Percentiles rank a stretch among this genome's conserved stretches.
These are phyloP conservation scores for Anguilla anguilla DNA, from an alignment of 2,797 vertebrate species.

Conservation along the genomic window DNA sequence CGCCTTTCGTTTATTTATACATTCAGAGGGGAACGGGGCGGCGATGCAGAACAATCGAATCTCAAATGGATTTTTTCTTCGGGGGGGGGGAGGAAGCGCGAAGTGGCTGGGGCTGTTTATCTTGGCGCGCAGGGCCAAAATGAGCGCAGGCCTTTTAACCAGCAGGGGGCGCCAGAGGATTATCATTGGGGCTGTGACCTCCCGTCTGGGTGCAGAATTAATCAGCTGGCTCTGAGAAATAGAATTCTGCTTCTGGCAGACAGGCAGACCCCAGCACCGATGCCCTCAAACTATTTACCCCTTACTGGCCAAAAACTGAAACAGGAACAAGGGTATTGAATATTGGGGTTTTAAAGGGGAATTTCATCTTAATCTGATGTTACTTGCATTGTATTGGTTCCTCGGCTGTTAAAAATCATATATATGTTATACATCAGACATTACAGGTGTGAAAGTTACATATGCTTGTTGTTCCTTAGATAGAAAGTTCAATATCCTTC, in stretches of 20 bases:
- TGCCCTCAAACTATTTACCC: neutral
- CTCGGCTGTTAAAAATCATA: neutral
- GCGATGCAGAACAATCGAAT: slow-evolving; percentile 63
- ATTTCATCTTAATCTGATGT: neutral
- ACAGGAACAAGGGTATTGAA: neutral
- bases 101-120: slow-evolving; percentile 69
- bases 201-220: slow-evolving; percentile 53
- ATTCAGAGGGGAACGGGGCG: slow-evolving; percentile 52
- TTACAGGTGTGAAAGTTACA: too few relatives aligned
- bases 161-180: slow-evolving; percentile 83
- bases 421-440: too few relatives aligned
- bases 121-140: slow-evolving; percentile 68
- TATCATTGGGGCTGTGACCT: slow-evolving; percentile 76
- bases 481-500: too few relatives aligned
- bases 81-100: slow-evolving; percentile 61
- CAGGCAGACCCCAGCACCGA: neutral
- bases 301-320: neutral
- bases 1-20: slow-evolving; percentile 30
- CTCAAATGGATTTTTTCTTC: slow-evolving; percentile 64
- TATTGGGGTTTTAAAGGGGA: neutral
- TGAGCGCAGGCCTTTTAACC: slow-evolving; percentile 74
- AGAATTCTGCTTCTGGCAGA: slow-evolving; percentile 13
- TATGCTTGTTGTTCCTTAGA: too few relatives aligned
- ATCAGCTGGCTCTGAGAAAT: slow-evolving; percentile 55
- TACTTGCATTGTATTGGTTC: neutral